phyloP scores from a whole-genome alignment of 2,888 invertebrate genomes.

The Hartigia nigra region DNA sequence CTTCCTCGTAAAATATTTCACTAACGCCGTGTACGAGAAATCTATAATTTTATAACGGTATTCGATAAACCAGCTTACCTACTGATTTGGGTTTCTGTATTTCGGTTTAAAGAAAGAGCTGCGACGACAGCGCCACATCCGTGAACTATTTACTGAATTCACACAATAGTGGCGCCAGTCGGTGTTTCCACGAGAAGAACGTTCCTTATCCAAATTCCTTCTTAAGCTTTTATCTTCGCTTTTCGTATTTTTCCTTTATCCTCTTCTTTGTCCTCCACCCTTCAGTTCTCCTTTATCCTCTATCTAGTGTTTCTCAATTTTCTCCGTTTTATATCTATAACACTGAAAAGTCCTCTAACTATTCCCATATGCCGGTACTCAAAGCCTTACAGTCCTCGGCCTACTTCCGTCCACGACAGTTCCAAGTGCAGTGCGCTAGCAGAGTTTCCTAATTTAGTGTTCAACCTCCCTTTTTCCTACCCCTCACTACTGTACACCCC shows the following conservation, averaged over 20 bases:
- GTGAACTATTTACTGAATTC: too few species aligned
- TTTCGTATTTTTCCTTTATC: background rate
- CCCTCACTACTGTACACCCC: constrained; percentile 24
- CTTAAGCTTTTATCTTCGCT: background rate
- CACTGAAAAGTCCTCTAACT: background rate
- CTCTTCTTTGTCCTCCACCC: background rate
- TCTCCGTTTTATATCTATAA: background rate
- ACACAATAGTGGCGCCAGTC: background rate
- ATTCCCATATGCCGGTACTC: background rate
- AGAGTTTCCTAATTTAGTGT: constrained; percentile 37
- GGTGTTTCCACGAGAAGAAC: background rate
- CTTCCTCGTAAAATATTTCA: too few species aligned
- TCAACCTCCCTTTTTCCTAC: constrained; percentile 21
- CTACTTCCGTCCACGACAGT: constrained; percentile 29
- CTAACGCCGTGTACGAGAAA: too few species aligned
- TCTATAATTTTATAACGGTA: too few species aligned
- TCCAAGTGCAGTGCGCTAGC: constrained; percentile 6
- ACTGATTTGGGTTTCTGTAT: too few species aligned
- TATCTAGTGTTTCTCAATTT: background rate
- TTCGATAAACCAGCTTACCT: too few species aligned
- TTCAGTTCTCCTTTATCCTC: background rate
- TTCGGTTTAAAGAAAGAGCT: too few species aligned
- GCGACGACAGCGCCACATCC: too few species aligned
- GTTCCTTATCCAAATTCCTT: background rate
- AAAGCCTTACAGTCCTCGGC: constrained; percentile 21